Conservation (phyloP, 2,797 vertebrate species). For the Schizopygopsis pylzovi region DNA sequence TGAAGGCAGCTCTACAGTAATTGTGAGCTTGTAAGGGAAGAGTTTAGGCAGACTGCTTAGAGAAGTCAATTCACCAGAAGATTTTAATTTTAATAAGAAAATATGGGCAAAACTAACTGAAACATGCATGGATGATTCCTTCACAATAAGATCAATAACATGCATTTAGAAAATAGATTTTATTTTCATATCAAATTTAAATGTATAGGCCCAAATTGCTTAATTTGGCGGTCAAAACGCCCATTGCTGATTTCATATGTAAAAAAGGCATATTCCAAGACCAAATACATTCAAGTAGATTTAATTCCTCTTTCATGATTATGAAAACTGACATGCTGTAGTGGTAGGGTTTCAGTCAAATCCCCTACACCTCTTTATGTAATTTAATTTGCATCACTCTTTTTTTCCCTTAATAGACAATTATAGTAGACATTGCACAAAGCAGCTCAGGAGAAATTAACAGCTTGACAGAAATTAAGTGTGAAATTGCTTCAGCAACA, state of each 20-base stretch:
- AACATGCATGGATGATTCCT: neutral
- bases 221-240: neutral
- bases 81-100: neutral
- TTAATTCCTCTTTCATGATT: slow-evolving; percentile 32
- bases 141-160: neutral
- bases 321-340: neutral
- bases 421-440: slow-evolving; percentile 53
- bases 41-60: neutral
- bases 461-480: slow-evolving; percentile 61
- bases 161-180: neutral
- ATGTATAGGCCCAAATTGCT: neutral
- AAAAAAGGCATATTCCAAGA: neutral
- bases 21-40: neutral
- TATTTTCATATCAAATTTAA: neutral
- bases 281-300: neutral
- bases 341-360: slow-evolving; percentile 42
- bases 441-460: slow-evolving; percentile 53
- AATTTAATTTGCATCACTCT: slow-evolving; percentile 47
- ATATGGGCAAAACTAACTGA: neutral
- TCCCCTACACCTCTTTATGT: slow-evolving; percentile 41
- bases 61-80: neutral
- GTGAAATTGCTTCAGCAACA: slow-evolving; percentile 57
- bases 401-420: slow-evolving; percentile 46
- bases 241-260: neutral
- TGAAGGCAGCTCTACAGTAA: neutral